phyloP scores from a whole-genome alignment of 2,888 invertebrate species.

The Sarcophaga rosellei region DNA sequence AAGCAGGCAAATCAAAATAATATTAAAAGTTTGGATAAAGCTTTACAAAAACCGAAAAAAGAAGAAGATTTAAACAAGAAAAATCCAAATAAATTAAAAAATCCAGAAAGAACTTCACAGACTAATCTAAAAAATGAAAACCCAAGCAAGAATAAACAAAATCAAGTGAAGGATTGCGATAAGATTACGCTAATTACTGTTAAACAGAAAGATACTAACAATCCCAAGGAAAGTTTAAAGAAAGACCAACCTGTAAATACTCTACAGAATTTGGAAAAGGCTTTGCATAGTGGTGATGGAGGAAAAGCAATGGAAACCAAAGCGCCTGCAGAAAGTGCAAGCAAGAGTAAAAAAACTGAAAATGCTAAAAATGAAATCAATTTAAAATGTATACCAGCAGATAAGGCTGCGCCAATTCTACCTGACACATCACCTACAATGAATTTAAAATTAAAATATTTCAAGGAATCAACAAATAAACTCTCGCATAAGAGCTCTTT shows the following conservation, averaged over 20 bases:
- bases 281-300: too few species aligned
- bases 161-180: too few species aligned
- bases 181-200: too few species aligned
- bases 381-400: not conserved
- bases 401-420: not conserved
- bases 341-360: not conserved
- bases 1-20: not conserved
- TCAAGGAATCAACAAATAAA: not conserved
- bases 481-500: not conserved
- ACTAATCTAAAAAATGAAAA: not conserved
- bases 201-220: too few species aligned
- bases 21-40: not conserved
- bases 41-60: not conserved
- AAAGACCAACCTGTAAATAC: too few species aligned
- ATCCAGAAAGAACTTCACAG: not conserved
- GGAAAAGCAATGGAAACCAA: too few species aligned
- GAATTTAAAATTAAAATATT: not conserved
- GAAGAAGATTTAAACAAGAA: not conserved
- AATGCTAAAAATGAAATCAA: not conserved
- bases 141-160: not conserved
- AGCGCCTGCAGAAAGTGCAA: too few species aligned
- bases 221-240: too few species aligned
- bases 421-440: not conserved
- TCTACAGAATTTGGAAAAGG: too few species aligned
- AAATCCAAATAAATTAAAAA: not conserved